Conservation (phyloP, 2,888 invertebrate species). For the Julus scandinavius region DNA sequence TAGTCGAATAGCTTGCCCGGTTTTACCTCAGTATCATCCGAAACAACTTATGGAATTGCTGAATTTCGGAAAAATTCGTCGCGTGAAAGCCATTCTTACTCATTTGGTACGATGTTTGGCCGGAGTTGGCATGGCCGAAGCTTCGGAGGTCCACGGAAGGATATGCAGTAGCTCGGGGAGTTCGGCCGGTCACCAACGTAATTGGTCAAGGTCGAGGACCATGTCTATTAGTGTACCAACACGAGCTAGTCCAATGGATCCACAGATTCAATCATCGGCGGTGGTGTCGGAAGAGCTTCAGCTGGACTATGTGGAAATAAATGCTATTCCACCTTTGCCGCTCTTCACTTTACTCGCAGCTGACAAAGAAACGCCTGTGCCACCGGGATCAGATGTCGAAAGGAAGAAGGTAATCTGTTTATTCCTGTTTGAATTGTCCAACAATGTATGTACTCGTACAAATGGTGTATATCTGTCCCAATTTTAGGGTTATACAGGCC, state of each 20-base stretch:
- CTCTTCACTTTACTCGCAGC: slow-evolving; percentile 95
- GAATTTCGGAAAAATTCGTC: slow-evolving; percentile 96
- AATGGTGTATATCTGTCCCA: neutral
- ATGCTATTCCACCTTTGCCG: slow-evolving; percentile 97
- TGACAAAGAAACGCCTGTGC: slow-evolving; percentile 70
- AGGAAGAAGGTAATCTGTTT: slow-evolving; percentile 49
- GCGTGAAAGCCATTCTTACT: slow-evolving; percentile 97
- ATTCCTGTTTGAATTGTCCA: neutral
- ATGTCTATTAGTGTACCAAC: slow-evolving; percentile 61
- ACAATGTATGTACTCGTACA: neutral
- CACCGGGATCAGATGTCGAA: slow-evolving; percentile 52
- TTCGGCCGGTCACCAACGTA: slow-evolving; percentile 72
- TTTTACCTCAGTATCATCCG: slow-evolving; percentile 98
- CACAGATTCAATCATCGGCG: slow-evolving; percentile 81
- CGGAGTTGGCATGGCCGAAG: slow-evolving; percentile 57
- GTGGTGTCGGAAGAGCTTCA: slow-evolving; percentile 85
- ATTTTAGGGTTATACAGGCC: slow-evolving; percentile 83
- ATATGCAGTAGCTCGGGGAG: slow-evolving; percentile 42
- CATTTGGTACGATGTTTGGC: slow-evolving; percentile 85
- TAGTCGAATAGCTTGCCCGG: slow-evolving; percentile 95
- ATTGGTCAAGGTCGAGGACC: slow-evolving; percentile 89
- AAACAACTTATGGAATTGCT: slow-evolving; percentile 98
- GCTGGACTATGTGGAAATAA: slow-evolving; percentile 93
- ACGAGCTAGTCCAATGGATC: slow-evolving; percentile 69
- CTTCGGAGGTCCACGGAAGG: slow-evolving; percentile 38